Evolutionary conservation across 2,797 vertebrate genomes (phyloP), one percentile per base, ranked within the genome.

Genomic region (Mormyrops boulengeri): DNA sequence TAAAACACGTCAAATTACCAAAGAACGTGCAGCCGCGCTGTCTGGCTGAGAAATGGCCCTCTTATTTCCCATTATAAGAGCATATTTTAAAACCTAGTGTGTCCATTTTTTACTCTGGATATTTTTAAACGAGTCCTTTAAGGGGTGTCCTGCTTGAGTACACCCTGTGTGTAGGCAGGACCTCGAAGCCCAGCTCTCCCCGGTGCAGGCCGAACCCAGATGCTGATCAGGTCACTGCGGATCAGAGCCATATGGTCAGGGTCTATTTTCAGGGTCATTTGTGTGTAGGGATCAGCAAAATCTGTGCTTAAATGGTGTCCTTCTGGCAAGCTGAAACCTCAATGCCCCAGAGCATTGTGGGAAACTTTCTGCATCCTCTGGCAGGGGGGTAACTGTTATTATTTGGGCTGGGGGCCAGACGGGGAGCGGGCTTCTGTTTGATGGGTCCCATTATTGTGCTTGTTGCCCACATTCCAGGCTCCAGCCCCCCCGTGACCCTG

Each of bases 271-370:
- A 47, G 44, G 41, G 34, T 82, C 44, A 47, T 82, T 41, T 82
- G 77, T 47, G 38, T n/a, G n/a, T 22, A 30, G 26, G 50, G 49
- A 53, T 53, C 26, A 86, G 49, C 4, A 12, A 14, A 86, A 86
- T 86, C 84, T 52, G 50, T 30, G 84, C 8, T 50, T 86, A 86
- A 50, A 30, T 50, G 84, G 26, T 86, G 19, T 52, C n/a, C 49
- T 86, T 53, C 84, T 86, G 19, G 47, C 84, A 86, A 26, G 49
- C 47, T 86, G 30, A n/a, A 86, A 22, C 22, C 49, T 53, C 49
- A 86, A 53, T 86, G 50, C 84, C 84, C 84, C 12, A 26, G 49
- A 50, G 84, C 49, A 53, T 52, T 86, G 49, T 86, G 84, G 84
- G 84, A 86, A 50, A 34, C 22, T 34, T 50, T 86, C 84, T 14